These are phyloP conservation scores for Hepsetus odoe DNA, from an alignment of 2,113 vertebrate genomes.

Conservation along the genomic window DNA sequence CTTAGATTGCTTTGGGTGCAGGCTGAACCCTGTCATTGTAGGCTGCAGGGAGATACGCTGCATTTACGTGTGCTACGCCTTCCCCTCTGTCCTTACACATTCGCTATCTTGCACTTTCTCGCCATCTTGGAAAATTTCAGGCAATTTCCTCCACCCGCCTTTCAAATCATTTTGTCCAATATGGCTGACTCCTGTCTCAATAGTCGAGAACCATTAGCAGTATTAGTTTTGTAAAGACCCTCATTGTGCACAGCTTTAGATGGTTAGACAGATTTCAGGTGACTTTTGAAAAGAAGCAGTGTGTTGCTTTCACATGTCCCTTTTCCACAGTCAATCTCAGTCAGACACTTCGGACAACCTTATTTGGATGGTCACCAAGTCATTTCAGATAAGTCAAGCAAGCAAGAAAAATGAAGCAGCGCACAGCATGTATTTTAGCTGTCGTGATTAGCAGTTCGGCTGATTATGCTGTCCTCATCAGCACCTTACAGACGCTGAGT, in stretches of 20 bases:
- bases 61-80: constrained; percentile 56
- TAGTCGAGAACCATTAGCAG: constrained; percentile 31
- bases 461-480: constrained; percentile 9
- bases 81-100: constrained; percentile 40
- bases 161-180: constrained; percentile 48
- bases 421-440: background rate
- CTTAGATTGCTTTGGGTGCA: constrained; percentile 50
- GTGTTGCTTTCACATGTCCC: background rate
- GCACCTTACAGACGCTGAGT: constrained; percentile 31
- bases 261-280: constrained; percentile 31
- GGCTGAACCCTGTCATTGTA: constrained; percentile 52
- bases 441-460: constrained; percentile 16
- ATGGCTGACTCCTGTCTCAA: constrained; percentile 32
- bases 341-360: background rate
- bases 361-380: background rate
- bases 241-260: constrained; percentile 38
- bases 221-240: constrained; percentile 31
- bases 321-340: constrained; percentile 15
- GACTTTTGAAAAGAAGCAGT: constrained; percentile 23
- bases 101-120: constrained; percentile 33
- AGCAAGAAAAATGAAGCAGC: constrained; percentile 8
- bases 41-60: constrained; percentile 55
- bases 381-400: constrained; percentile 26
- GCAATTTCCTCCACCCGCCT: constrained; percentile 62
- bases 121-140: constrained; percentile 58